A percentile compares a stretch with the other conserved stretches of the same genome.
phyloP scores from a whole-genome alignment of 2,797 vertebrate genomes.

The Malurus leucopterus region DNA sequence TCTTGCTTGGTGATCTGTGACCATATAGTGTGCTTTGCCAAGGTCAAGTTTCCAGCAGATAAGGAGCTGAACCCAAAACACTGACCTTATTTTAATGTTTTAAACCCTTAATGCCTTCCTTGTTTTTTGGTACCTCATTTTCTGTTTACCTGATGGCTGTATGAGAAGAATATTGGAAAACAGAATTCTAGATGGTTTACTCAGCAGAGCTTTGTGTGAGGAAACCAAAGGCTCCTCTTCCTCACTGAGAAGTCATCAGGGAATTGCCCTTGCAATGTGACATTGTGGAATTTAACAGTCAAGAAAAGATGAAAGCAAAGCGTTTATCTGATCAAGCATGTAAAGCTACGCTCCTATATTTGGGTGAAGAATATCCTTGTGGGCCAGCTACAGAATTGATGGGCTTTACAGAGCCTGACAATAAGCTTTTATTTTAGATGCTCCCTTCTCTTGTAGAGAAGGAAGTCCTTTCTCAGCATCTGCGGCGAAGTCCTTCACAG shows the following conservation, averaged over 20 bases:
- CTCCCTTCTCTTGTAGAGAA: background rate
- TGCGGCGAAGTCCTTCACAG: background rate
- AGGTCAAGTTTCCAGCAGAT: background rate
- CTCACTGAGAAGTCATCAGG: background rate
- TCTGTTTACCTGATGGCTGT: background rate
- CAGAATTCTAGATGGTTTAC: background rate
- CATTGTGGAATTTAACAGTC: background rate
- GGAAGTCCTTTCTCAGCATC: background rate
- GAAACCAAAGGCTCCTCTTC: background rate
- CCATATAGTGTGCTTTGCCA: accelerated
- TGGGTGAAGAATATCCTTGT: background rate
- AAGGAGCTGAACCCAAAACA: background rate
- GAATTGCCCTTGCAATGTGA: background rate
- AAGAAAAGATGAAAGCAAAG: background rate
- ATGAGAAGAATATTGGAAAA: background rate
- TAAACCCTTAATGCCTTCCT: background rate
- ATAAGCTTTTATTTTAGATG: background rate
- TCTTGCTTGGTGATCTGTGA: background rate
- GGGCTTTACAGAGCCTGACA: background rate
- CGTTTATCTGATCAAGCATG: background rate
- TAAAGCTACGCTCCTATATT: background rate
- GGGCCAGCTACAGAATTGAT: background rate
- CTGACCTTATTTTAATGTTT: background rate
- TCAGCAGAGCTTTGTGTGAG: background rate
- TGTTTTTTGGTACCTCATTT: background rate